phyloP scores from a whole-genome alignment of 2,113 vertebrate genomes.

The Callionymus lyra region DNA sequence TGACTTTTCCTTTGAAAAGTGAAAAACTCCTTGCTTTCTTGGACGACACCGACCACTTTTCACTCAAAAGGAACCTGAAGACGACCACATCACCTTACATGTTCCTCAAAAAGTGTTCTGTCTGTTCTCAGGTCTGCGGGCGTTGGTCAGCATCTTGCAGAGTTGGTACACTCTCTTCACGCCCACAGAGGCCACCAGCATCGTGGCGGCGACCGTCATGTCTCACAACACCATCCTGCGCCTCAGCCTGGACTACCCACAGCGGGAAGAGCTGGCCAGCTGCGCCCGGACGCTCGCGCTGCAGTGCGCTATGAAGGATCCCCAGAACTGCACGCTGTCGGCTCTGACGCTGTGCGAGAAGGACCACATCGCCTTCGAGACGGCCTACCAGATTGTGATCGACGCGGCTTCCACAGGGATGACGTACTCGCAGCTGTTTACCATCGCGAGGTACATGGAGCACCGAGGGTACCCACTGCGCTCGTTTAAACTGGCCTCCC shows the following conservation, averaged over 20 bases:
- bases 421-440: conserved; percentile 96
- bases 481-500: conserved; percentile 90
- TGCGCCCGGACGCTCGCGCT: conserved; percentile 89
- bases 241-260: conserved; percentile 90
- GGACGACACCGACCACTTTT: too few relatives aligned
- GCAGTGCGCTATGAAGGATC: conserved; percentile 98
- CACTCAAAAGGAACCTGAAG: too few relatives aligned
- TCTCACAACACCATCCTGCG: conserved; percentile 95
- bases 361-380: conserved; percentile 97
- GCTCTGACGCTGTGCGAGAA: conserved; percentile 96
- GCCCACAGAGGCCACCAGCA: conserved; percentile 94
- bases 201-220: conserved; percentile 91
- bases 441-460: conserved; percentile 97
- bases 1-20: too few relatives aligned
- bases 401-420: conserved; percentile 90
- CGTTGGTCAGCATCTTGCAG: conserved; percentile 93
- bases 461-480: conserved; percentile 93
- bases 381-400: conserved; percentile 95
- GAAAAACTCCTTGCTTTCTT: too few relatives aligned
- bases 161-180: conserved; percentile 98
- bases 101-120: background rate
- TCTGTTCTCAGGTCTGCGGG: conserved; percentile 73
- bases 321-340: conserved; percentile 93
- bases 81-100: too few relatives aligned
- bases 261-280: conserved; percentile 92